These are phyloP conservation scores for Tiliqua scincoides DNA, from an alignment of 2,113 vertebrate genomes.

Conservation along the genomic window DNA sequence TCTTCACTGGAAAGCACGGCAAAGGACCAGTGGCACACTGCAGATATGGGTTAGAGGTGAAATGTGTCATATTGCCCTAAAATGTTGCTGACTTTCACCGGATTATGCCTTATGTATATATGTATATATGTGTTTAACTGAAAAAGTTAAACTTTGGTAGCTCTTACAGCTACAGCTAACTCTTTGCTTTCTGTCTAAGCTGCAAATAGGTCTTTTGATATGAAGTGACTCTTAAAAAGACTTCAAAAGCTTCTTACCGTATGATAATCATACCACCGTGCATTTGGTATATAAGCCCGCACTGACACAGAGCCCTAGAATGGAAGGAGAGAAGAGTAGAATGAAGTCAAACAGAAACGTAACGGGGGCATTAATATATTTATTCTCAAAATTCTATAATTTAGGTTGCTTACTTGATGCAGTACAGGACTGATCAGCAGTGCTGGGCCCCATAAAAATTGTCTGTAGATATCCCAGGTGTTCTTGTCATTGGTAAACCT, in stretches of 20 bases:
- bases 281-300: slow-evolving; percentile 60
- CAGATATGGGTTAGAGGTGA: no score
- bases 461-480: slow-evolving; percentile 84
- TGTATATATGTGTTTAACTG: neutral
- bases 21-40: neutral
- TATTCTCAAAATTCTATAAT: neutral
- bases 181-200: neutral
- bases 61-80: no score
- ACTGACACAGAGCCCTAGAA: slow-evolving; percentile 36
- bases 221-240: neutral
- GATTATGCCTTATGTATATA: neutral
- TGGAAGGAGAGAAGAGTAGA: slow-evolving; percentile 18
- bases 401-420: slow-evolving; percentile 65
- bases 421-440: slow-evolving; percentile 85
- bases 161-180: no score
- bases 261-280: slow-evolving; percentile 69
- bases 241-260: slow-evolving; percentile 56
- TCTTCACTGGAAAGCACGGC: neutral
- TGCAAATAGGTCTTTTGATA: neutral
- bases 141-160: neutral
- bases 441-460: slow-evolving; percentile 87
- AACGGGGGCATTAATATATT: neutral
- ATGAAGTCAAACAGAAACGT: neutral
- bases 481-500: slow-evolving; percentile 82
- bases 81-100: neutral